Percentiles rank a stretch among this genome's conserved stretches.
phyloP scores from a whole-genome alignment of 2,888 invertebrate genomes.

The Sarcophaga subvicina region DNA sequence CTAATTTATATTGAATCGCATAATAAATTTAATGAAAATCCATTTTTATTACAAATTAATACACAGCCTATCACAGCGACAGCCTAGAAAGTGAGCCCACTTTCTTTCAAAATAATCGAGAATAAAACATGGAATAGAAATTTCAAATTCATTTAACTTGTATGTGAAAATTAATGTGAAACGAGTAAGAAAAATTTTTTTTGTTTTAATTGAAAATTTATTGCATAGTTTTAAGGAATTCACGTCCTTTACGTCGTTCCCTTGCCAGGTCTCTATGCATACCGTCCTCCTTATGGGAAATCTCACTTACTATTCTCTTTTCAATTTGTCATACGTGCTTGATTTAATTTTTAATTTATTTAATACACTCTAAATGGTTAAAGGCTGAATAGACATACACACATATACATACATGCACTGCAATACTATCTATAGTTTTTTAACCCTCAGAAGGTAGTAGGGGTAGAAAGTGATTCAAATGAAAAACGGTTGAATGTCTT shows the following conservation, averaged over 20 bases:
- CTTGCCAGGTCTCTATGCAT: not conserved
- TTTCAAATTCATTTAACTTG: constrained; percentile 55
- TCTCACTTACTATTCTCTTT: not conserved
- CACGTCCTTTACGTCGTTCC: not conserved
- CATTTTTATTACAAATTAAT: not conserved
- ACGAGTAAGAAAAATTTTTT: not conserved
- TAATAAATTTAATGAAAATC: not conserved
- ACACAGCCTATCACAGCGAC: not conserved
- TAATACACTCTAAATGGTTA: constrained; percentile 33
- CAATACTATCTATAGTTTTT: not conserved
- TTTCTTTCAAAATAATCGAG: too few species aligned
- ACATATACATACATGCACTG: not conserved
- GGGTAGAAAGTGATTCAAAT: not conserved
- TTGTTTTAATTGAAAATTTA: constrained; percentile 40
- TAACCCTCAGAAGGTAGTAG: not conserved
- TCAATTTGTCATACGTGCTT: constrained; percentile 63
- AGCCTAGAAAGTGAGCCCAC: not conserved
- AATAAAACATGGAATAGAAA: too few species aligned
- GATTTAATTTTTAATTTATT: constrained; percentile 63
- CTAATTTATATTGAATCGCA: not conserved
- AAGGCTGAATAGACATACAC: not conserved
- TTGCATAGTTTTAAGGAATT: constrained; percentile 27
- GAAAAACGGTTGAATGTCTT: too few species aligned
- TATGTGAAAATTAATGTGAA: constrained; percentile 2
- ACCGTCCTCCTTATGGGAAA: not conserved